Evolutionary conservation across 2,888 invertebrate species (phyloP).

Genomic region (Pegoplata infirma): DNA sequence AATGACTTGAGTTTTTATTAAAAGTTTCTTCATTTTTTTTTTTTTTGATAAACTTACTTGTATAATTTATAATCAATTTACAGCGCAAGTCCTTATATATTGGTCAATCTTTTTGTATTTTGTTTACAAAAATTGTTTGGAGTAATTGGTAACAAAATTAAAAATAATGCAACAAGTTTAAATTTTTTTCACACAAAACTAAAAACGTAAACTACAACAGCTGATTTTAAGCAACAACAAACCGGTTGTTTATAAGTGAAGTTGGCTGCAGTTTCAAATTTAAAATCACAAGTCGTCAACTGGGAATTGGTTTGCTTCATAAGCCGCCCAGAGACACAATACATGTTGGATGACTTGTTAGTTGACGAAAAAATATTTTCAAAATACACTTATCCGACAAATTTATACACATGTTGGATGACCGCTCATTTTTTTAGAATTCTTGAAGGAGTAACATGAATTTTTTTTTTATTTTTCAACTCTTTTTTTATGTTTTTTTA

Average conservation of each 20-base stretch:
- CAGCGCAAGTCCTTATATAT: conserved; percentile 54
- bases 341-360: too few species aligned
- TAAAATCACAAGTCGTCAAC: too few species aligned
- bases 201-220: neutral
- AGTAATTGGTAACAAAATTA: neutral
- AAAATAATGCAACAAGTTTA: conserved; percentile 37
- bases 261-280: conserved; percentile 16
- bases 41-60: conserved; percentile 25
- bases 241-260: conserved; percentile 25
- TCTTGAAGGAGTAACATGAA: too few species aligned
- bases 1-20: conserved; percentile 38
- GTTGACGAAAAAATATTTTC: too few species aligned
- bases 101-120: conserved; percentile 30
- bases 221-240: conserved; percentile 2
- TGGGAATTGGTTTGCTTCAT: too few species aligned
- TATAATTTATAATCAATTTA: conserved; percentile 27
- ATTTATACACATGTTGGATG: too few species aligned
- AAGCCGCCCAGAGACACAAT: too few species aligned
- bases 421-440: too few species aligned
- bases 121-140: conserved; percentile 43
- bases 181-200: neutral
- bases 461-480: too few species aligned
- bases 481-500: too few species aligned
- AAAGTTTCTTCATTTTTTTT: too few species aligned
- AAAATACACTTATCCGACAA: too few species aligned